phyloP scores from a whole-genome alignment of 2,113 vertebrate species.

The Eretmochelys imbricata region DNA sequence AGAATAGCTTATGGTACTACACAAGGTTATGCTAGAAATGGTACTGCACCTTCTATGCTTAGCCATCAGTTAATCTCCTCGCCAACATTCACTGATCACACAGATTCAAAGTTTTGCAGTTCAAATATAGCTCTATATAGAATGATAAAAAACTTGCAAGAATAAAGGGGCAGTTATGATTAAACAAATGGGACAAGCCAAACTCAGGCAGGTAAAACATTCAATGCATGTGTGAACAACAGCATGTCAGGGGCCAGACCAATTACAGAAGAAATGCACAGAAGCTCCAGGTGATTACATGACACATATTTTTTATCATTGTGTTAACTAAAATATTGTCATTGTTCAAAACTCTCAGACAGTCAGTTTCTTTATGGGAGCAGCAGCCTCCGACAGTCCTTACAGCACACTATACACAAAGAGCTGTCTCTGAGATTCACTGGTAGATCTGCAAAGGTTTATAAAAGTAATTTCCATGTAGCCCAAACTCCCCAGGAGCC shows the following conservation, averaged over 20 bases:
- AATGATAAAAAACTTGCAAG: background rate
- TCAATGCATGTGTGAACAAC: background rate
- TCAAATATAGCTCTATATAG: background rate
- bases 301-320: background rate
- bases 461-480: background rate
- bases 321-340: background rate
- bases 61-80: background rate
- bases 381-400: background rate
- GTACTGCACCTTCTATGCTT: background rate
- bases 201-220: background rate
- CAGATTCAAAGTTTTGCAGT: background rate
- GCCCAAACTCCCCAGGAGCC: background rate
- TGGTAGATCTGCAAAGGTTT: background rate
- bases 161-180: background rate
- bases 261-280: background rate
- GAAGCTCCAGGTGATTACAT: background rate
- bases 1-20: background rate
- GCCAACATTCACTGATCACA: background rate
- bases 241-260: accelerated
- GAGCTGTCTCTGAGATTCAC: background rate
- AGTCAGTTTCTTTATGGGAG: background rate
- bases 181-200: background rate
- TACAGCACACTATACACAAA: background rate
- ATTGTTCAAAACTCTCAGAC: background rate
- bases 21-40: background rate